phyloP scores from a whole-genome alignment of 2,113 vertebrate genomes.

The Lynx canadensis region DNA sequence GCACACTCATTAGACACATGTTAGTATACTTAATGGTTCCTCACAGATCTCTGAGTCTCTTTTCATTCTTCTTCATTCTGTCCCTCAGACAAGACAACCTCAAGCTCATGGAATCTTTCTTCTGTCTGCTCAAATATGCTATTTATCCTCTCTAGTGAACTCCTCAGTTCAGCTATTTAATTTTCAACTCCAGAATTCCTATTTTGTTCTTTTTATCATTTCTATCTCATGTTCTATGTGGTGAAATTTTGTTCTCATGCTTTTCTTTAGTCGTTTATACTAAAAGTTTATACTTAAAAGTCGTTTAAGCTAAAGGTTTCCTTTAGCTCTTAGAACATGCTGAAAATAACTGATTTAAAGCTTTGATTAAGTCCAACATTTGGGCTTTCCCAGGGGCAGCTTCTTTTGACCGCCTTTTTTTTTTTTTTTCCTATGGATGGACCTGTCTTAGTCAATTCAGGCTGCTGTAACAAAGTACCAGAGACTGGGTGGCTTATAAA shows the following conservation, averaged over 20 bases:
- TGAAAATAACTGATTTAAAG: neutral
- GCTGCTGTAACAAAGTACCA: neutral
- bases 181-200: neutral
- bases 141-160: neutral
- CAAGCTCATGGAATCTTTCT: neutral
- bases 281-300: no score
- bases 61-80: neutral
- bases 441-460: neutral
- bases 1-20: neutral
- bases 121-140: neutral
- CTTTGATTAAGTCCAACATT: neutral
- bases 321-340: neutral
- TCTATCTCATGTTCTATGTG: neutral
- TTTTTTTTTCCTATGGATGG: neutral
- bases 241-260: neutral
- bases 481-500: neutral
- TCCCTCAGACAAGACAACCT: neutral
- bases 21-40: neutral
- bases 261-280: neutral
- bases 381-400: neutral
- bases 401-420: neutral
- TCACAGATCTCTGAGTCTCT: neutral
- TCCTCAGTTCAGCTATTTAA: neutral
- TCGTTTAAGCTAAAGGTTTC: neutral
- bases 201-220: neutral